Conservation (phyloP, 2,797 vertebrate genomes). For the Enteromius paludinosus region DNA sequence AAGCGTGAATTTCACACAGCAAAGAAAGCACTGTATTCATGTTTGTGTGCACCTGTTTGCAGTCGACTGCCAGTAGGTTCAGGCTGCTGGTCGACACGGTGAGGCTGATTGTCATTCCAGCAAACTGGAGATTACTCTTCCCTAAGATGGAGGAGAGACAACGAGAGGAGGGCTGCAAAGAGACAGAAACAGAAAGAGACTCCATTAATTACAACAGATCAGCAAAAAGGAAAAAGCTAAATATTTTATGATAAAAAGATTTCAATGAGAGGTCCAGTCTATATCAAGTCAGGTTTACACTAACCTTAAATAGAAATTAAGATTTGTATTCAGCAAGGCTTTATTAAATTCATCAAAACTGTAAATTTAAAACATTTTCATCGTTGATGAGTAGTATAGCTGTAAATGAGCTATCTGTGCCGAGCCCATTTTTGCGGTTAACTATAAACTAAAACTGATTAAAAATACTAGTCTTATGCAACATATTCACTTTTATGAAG, state of each 20-base stretch:
- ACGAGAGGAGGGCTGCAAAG: conserved; percentile 85
- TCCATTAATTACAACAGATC: neutral
- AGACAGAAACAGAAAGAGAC: conserved; percentile 21
- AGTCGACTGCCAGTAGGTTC: conserved; percentile 96
- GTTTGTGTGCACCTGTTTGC: conserved; percentile 84
- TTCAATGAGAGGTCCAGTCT: neutral
- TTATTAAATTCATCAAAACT: neutral
- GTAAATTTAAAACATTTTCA: neutral
- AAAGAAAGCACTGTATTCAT: neutral
- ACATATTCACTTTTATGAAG: neutral
- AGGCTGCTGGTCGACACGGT: conserved; percentile 98
- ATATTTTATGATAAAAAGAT: neutral
- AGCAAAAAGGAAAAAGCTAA: conserved; percentile 20
- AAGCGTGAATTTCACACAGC: neutral
- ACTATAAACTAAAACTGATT: neutral
- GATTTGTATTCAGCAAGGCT: neutral
- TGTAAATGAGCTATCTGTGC: neutral
- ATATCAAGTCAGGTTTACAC: neutral
- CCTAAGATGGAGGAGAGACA: conserved; percentile 91
- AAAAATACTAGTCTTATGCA: too few species aligned
- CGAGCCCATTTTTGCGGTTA: neutral
- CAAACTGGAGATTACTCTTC: conserved; percentile 97
- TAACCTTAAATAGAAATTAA: too few species aligned
- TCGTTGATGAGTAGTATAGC: too few species aligned
- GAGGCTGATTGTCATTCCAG: conserved; percentile 95